phyloP scores from a whole-genome alignment of 2,888 invertebrate genomes.

The Drosophila pullipes region DNA sequence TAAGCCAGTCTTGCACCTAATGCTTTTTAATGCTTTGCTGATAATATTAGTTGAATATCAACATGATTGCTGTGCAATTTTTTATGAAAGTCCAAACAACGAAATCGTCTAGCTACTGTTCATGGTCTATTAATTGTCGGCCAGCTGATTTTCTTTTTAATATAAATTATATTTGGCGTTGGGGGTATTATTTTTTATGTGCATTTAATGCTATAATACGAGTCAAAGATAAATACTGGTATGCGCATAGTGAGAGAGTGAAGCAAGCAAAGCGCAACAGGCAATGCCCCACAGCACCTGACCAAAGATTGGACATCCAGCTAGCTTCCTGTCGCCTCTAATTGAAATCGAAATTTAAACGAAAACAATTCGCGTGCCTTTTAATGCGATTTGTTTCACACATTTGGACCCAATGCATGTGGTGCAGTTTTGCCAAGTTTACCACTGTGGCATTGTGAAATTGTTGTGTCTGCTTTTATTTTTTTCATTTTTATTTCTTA shows the following conservation, averaged over 20 bases:
- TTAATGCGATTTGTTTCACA: slow-evolving; percentile 33
- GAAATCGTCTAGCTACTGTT: slow-evolving; percentile 66
- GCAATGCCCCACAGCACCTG: slow-evolving; percentile 11
- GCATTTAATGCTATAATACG: slow-evolving; percentile 13
- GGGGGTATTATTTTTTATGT: slow-evolving; percentile 20
- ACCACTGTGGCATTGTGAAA: slow-evolving; percentile 6
- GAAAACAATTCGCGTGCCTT: slow-evolving; percentile 27
- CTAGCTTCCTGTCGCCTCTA: background rate
- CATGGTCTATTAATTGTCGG: slow-evolving; percentile 75
- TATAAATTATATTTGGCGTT: slow-evolving; percentile 34
- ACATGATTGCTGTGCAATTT: slow-evolving; percentile 26
- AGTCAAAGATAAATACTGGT: background rate
- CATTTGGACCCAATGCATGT: slow-evolving; percentile 17
- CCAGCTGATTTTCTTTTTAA: slow-evolving; percentile 62
- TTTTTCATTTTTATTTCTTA: background rate
- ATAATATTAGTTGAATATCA: slow-evolving; percentile 9
- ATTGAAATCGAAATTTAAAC: slow-evolving; percentile 23
- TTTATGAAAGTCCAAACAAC: slow-evolving; percentile 30
- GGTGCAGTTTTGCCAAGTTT: slow-evolving; percentile 6
- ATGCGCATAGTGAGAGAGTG: slow-evolving; percentile 8
- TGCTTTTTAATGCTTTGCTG: slow-evolving; percentile 2
- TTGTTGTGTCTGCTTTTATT: background rate
- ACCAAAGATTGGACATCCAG: background rate
- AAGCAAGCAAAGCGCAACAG: slow-evolving; percentile 9
- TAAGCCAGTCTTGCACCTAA: background rate